phyloP scores from a whole-genome alignment of 2,797 vertebrate genomes.

The Dryobates pubescens region DNA sequence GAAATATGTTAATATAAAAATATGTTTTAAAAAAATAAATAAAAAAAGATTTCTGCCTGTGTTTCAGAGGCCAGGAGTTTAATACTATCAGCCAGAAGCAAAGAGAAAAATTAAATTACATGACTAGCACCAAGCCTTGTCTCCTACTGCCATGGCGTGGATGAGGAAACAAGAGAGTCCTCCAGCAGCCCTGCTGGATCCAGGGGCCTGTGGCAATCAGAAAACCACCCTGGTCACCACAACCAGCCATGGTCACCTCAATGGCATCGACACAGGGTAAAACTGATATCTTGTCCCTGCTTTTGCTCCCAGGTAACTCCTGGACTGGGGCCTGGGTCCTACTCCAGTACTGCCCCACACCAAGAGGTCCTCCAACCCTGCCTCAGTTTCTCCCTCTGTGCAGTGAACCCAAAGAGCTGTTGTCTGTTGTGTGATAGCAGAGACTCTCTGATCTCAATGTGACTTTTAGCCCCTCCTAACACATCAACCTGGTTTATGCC shows the following conservation, averaged over 20 bases:
- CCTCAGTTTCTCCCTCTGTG: background rate
- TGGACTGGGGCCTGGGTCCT: background rate
- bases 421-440: accelerated
- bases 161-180: background rate
- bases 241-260: background rate
- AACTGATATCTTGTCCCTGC: background rate
- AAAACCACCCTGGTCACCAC: accelerated
- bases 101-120: constrained; percentile 71
- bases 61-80: background rate
- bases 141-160: constrained; percentile 5
- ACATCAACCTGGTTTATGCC: background rate
- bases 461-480: background rate
- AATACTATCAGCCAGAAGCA: background rate
- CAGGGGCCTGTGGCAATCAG: accelerated
- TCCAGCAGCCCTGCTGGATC: background rate
- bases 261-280: background rate
- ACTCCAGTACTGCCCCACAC: background rate
- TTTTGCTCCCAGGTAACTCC: accelerated
- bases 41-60: background rate
- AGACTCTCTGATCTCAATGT: background rate
- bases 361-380: accelerated
- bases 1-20: constrained; percentile 79
- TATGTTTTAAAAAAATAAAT: background rate
- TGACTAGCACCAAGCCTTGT: background rate
- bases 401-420: background rate